Evolutionary conservation across 1,140 invertebrate genomes (phyloP), one percentile per base, ranked within the genome.

Genomic region (Druon quercuslanigerum): DNA sequence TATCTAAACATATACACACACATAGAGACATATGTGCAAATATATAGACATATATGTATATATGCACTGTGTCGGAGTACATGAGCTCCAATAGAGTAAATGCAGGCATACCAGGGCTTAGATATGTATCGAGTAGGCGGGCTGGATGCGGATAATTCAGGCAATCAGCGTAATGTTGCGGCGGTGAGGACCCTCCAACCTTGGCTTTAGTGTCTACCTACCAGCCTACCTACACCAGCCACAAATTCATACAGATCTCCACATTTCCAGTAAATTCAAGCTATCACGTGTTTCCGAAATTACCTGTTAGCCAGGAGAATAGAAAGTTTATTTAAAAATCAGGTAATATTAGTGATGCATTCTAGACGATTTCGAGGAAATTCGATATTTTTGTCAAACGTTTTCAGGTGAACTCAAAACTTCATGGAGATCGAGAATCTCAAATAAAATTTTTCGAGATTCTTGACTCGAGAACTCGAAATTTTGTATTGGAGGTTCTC

Each of bases 161-260:
- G 90, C 89, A 91, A 91, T 90, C 90, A 90, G 88, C 89, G 90
- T 91, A 91, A 90, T 90, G 89, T 91, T 91, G 90, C 88, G 87
- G 88, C 84, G 83, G 82, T 88, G 90, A 89, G 88, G 86, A 88
- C 87, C 87, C 90, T 91, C 85, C 83, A 89, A 85, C 84, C 83
- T 85, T 83, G 74, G 77, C 83, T 84, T 77, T 82, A 82, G 80
- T 80, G 81, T 75, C 79, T 84, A 80, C 77, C 82, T 80, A 80
- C 74, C 80, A 78, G 75, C 73, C 73, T 60, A 72, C 75, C 40
- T 75, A 5, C 20, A 79, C 79, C 79, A 78, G 82, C 80, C 77
- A 77, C 80, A 79, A 82, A 71, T 80, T 57, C 2, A 72, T 46
- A 46, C 40, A 74, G 17, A 33, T 17, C 52, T 54, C 13, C 13